Conservation (phyloP, 1,140 invertebrate genomes). For the Drosophila oshimai region DNA sequence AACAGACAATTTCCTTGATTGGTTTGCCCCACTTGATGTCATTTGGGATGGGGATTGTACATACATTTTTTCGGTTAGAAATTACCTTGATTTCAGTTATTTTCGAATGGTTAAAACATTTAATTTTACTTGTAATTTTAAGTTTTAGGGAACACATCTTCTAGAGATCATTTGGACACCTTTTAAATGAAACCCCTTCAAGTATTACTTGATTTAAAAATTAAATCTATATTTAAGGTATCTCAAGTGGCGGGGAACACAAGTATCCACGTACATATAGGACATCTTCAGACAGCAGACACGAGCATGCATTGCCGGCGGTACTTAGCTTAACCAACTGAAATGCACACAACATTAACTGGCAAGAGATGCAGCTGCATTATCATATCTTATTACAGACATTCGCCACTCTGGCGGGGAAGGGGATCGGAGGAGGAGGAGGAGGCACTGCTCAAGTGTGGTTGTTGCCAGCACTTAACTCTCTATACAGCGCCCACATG, state of each 20-base stretch:
- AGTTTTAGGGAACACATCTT: too few relatives aligned
- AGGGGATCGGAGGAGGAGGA: not conserved
- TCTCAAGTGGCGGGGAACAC: too few relatives aligned
- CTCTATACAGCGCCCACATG: constrained; percentile 9
- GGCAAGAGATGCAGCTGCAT: constrained; percentile 19
- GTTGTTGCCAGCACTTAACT: constrained; percentile 20
- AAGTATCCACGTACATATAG: not conserved
- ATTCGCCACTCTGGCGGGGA: constrained; percentile 13
- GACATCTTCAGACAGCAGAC: not conserved
- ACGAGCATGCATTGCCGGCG: constrained; percentile 6
- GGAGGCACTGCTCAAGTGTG: not conserved
- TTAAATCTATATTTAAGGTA: too few relatives aligned
- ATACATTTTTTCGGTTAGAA: too few relatives aligned
- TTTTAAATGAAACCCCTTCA: too few relatives aligned
- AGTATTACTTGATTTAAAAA: too few relatives aligned
- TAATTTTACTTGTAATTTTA: too few relatives aligned
- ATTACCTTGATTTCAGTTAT: too few relatives aligned
- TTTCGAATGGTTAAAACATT: too few relatives aligned
- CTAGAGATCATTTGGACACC: too few relatives aligned
- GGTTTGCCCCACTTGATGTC: not conserved
- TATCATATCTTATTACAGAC: constrained; percentile 45
- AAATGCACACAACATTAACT: constrained; percentile 50
- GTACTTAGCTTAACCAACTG: constrained; percentile 45
- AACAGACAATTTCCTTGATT: constrained; percentile 4
- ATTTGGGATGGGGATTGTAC: not conserved